Evolutionary conservation across 2,797 vertebrate species (phyloP), one percentile per base, ranked within the genome.

Genomic region (Odontamblyopus lacepedii): DNA sequence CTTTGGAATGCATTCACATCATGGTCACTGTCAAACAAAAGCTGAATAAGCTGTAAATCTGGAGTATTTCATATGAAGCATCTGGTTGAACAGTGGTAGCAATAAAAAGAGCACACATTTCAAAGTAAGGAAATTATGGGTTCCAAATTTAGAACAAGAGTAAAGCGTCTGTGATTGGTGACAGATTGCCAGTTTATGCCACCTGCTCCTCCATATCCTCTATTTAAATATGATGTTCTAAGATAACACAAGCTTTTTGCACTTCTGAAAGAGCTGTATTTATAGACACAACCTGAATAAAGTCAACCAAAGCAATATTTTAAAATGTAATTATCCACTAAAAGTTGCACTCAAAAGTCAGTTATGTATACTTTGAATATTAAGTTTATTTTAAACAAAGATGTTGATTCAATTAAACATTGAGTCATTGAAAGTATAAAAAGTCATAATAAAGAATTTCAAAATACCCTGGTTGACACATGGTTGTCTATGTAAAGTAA

Each of bases 141-240:
- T n/a, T 63, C 30, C n/a, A 38, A 23, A 63, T 63, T 63, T 63
- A 41, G 35, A 63, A 23, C 19, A 41, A 63, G 62, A 63, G 18
- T 63, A 57, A 48, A 57, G 55, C 11, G 9, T 57, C n/a, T 26
- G 12, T 57, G n/a, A 56, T 55, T 56, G 55, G 55, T 56, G 55
- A 56, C 56, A 57, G 23, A 57, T 57, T 57, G 51, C 51, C 27
- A 26, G 56, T 60, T 60, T 30, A 2, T 29, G 27, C 57, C 57
- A 60, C 29, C 30, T 62, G 60, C 32, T 62, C 15, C 32, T 29
- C 4, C 27, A 60, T 2, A 13, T 60, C 3, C 8, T 30, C 8
- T 26, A 29, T 59, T 23, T 61, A 27, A 59, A 32, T 32, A 63
- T 35, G 60, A 35, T 19, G 32, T n/a, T 62, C 27, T 27, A 30